Evolutionary conservation across 1,140 invertebrate species (phyloP).

Genomic region (Dermatophagoides farinae): DNA sequence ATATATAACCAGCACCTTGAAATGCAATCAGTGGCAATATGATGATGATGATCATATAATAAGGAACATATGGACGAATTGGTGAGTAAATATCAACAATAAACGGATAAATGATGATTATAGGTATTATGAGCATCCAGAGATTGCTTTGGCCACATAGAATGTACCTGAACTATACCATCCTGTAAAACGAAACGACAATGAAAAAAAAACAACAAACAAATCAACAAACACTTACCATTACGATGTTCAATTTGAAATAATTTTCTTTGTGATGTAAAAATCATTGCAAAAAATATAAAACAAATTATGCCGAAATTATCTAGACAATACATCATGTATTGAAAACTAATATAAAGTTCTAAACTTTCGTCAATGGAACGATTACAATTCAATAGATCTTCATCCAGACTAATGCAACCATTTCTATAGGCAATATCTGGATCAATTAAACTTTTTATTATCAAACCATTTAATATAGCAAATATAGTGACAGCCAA

Average conservation of each 20-base stretch:
- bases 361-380: not conserved
- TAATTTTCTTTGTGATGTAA: not conserved
- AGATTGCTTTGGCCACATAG: not conserved
- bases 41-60: not conserved
- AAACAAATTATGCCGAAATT: not conserved
- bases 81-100: not conserved
- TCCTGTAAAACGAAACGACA: not conserved
- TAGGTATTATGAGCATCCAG: not conserved
- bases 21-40: not conserved
- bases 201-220: not conserved
- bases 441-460: no score
- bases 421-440: not conserved
- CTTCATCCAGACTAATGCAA: not conserved
- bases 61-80: not conserved
- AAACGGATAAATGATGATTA: not conserved
- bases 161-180: not conserved
- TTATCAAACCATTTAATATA: no score
- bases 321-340: not conserved
- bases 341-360: not conserved
- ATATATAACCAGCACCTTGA: not conserved
- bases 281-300: not conserved
- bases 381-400: not conserved
- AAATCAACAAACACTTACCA: not conserved
- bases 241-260: constrained; percentile 4
- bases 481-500: no score